These are phyloP conservation scores for Callopanchax toddi DNA, from an alignment of 2,113 vertebrate genomes.

Conservation along the genomic window DNA sequence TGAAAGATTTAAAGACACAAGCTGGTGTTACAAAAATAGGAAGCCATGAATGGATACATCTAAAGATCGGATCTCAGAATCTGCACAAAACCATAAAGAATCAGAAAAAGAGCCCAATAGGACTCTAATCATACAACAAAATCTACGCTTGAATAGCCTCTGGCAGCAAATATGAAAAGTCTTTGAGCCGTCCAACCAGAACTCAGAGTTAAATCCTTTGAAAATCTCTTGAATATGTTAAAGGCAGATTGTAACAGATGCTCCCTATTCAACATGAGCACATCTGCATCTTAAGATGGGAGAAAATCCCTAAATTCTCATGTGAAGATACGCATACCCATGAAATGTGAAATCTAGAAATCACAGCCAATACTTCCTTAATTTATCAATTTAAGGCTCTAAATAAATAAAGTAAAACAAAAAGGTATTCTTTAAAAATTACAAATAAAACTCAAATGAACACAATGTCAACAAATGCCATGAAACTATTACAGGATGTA, in stretches of 20 bases:
- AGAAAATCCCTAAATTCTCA: conserved; percentile 16
- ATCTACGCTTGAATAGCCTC: conserved; percentile 31
- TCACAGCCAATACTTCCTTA: neutral
- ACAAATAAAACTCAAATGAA: neutral
- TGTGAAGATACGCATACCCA: conserved; percentile 11
- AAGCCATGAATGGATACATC: neutral
- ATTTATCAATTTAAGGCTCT: neutral
- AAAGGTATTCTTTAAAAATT: neutral
- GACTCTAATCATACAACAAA: conserved; percentile 16
- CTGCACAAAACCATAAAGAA: neutral
- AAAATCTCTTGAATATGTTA: conserved; percentile 48
- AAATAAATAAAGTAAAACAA: neutral
- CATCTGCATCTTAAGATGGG: conserved; percentile 45
- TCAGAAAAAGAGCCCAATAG: conserved; percentile 2
- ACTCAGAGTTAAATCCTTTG: conserved; percentile 42
- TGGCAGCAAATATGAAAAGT: conserved; percentile 38
- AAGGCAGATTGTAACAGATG: conserved; percentile 45
- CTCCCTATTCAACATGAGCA: conserved; percentile 29
- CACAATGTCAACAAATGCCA: too few species aligned
- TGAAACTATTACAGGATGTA: neutral
- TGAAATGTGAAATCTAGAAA: neutral
- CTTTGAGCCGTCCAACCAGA: conserved; percentile 34
- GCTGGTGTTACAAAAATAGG: conserved; percentile 1
- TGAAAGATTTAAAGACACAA: neutral
- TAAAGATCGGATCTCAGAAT: conserved; percentile 9